These are phyloP conservation scores for Anas platyrhynchos DNA, from an alignment of 2,113 vertebrate genomes.

Conservation along the genomic window DNA sequence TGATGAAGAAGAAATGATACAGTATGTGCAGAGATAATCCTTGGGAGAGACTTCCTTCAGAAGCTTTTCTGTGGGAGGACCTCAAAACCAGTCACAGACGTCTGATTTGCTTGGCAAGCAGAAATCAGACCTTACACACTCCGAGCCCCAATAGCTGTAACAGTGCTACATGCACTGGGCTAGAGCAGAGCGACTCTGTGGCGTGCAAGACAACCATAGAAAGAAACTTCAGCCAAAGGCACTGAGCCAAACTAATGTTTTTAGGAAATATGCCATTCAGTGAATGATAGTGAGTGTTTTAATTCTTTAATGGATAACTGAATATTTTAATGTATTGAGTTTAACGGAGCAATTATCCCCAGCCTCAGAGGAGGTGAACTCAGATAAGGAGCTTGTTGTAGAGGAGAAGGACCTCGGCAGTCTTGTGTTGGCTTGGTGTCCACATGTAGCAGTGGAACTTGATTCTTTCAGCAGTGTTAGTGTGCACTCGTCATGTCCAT, in stretches of 20 bases:
- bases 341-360: not conserved
- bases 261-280: not conserved
- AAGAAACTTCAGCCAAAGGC: not conserved
- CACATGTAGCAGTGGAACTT: not conserved
- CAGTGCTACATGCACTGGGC: rapidly evolving
- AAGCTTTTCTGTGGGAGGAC: not conserved
- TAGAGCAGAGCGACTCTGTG: not conserved
- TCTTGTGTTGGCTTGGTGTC: not conserved
- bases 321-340: not conserved
- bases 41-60: not conserved
- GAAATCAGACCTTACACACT: not conserved
- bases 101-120: not conserved
- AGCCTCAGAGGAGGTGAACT: not conserved
- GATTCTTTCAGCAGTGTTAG: not conserved
- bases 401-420: not conserved
- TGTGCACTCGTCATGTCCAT: rapidly evolving
- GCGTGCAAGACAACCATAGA: not conserved
- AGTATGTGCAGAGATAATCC: not conserved
- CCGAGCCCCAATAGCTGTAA: not conserved
- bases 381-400: not conserved
- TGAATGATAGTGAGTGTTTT: not conserved
- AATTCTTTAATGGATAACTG: not conserved
- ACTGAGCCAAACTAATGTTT: not conserved
- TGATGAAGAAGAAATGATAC: not conserved
- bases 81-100: not conserved